phyloP scores from a whole-genome alignment of 30 jellyfish, hydroid and myxozoan genomes.

The Hydractinia echinata region DNA sequence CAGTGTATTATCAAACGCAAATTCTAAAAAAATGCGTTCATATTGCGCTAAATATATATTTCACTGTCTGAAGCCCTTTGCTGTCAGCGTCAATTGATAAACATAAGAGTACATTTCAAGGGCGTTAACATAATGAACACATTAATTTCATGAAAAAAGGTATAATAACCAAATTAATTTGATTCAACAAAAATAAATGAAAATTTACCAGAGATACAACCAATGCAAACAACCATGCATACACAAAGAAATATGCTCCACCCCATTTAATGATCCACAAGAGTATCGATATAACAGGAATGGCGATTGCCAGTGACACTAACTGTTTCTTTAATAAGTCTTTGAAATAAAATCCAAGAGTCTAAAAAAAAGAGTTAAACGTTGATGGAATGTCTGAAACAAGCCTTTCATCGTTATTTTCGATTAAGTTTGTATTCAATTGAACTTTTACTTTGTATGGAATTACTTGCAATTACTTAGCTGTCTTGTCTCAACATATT shows the following conservation, averaged over 20 bases:
- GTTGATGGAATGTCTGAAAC: too few relatives aligned
- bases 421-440: too few relatives aligned
- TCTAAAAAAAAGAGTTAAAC: slow-evolving; percentile 36
- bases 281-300: slow-evolving; percentile 67
- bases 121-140: background rate
- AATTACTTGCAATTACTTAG: too few relatives aligned
- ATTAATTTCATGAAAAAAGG: background rate
- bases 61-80: too few relatives aligned
- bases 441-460: too few relatives aligned
- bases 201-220: slow-evolving; percentile 72
- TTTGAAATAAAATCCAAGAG: slow-evolving; percentile 85
- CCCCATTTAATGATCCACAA: slow-evolving; percentile 83
- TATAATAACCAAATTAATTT: background rate
- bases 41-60: too few relatives aligned
- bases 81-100: too few relatives aligned
- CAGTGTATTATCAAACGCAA: too few relatives aligned
- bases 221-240: slow-evolving; percentile 70
- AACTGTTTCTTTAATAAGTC: slow-evolving; percentile 77
- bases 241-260: slow-evolving; percentile 74
- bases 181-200: background rate
- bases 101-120: background rate
- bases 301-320: slow-evolving; percentile 49
- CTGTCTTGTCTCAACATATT: too few relatives aligned
- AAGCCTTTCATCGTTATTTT: too few relatives aligned
- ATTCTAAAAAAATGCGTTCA: too few relatives aligned